These are phyloP conservation scores for Alosa alosa DNA, from an alignment of 2,113 vertebrate species.

Conservation along the genomic window DNA sequence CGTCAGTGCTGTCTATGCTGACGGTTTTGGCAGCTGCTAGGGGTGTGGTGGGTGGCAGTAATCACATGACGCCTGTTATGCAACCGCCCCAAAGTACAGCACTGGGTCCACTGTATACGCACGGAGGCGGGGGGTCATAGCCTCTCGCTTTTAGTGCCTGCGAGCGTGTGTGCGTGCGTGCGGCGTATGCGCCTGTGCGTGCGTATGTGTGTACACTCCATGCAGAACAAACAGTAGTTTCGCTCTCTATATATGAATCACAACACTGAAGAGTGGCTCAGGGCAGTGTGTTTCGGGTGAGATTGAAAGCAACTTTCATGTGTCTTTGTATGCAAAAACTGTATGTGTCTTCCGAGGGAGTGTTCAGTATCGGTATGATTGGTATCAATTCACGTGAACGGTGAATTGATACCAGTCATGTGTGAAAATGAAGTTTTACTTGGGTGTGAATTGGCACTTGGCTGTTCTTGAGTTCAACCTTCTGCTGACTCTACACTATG, in stretches of 20 bases:
- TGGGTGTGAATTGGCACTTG: not conserved
- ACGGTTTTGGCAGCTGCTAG: conserved; percentile 51
- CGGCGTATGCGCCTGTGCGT: not conserved
- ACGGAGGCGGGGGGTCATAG: conserved; percentile 39
- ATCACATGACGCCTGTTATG: conserved; percentile 65
- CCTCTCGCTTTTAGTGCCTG: conserved; percentile 42
- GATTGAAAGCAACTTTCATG: not conserved
- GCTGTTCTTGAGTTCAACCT: conserved; percentile 7
- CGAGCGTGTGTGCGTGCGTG: not conserved
- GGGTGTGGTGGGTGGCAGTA: conserved; percentile 58
- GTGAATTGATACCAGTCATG: not conserved
- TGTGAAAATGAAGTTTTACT: not conserved
- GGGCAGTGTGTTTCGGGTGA: not conserved
- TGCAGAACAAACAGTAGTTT: not conserved
- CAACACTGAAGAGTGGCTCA: not conserved
- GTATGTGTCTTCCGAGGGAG: not conserved
- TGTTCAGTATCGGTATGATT: too few relatives aligned
- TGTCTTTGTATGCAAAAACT: not conserved
- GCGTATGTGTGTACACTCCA: not conserved
- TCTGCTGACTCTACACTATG: conserved; percentile 15
- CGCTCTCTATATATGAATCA: not conserved
- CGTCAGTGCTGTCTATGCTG: conserved; percentile 24
- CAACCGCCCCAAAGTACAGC: conserved; percentile 61
- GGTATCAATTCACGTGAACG: too few relatives aligned
- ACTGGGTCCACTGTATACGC: conserved; percentile 24